Base-by-base conservation (phyloP, 2,888 invertebrate genomes). In the Lasioglossum malachurum region DNA sequence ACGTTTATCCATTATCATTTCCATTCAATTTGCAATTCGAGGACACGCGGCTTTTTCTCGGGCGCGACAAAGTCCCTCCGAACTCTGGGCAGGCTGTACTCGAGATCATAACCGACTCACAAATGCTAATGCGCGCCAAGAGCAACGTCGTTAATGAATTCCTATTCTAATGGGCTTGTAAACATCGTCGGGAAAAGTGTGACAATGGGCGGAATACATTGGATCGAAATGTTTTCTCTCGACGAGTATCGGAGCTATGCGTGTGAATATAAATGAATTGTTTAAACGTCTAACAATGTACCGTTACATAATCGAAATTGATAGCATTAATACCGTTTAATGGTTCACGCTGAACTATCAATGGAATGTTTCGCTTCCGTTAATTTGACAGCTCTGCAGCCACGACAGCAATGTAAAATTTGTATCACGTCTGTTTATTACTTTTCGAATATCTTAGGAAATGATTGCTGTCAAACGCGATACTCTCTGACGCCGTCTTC, bases 1-100 rank as follows among this genome's bases (percentile, higher is more conserved):
- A 86, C 78, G 86, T 85, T 75, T 4, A 19, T 7, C 8, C 72
- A 72, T 49, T 69, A 46, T 44, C 41, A 78, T 35, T 72, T 79
- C 64, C 49, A 64, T 75, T 49, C 60, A n/a, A 78, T 53, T 71
- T 78, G 84, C 75, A 83, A 69, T 69, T 69, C 41, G 38, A 44
- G 49, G 53, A 72, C 69, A 41, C 75, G 31, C 57, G 27, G 23
- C 75, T 53, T 53, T 53, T 16, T 16, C 31, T n/a, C 31, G n/a
- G 10, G 8, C n/a, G 2, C 12, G 27, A 8, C n/a, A 1, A 7
- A 35, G 49, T n/a, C 60, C 8, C 35, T 35, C 8, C 23, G 49
- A 49, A 10, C 38, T 38, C 67, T 14, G 19, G 23, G 53, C 53
- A n/a, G 35, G 12, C n/a, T n/a, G 44, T 10, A 10, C 16, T 16